Base-by-base conservation (phyloP, 2,888 invertebrate genomes). In the Chironomus tentans region DNA sequence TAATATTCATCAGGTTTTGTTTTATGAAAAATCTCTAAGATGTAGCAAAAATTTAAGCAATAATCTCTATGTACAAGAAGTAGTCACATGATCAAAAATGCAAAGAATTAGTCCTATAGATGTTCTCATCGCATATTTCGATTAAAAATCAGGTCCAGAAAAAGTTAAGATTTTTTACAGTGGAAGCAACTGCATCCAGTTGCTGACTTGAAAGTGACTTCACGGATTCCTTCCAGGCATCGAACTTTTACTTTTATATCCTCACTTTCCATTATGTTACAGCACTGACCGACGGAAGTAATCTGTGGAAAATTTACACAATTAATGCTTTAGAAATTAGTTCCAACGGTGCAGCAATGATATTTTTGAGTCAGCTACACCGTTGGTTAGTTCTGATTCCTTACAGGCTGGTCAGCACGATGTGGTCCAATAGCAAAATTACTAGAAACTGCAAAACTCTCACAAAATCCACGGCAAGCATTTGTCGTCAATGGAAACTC, bases 181-280 rank as follows among this genome's bases (percentile, higher is more conserved):
- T 93, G 93, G 81, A 92, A 94, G 83, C 95, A 95, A 48, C 91
- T 88, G 83, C 94, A 95, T 56, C 89, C 88, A 76, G 90, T 87
- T 3, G 95, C 94, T 13, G 94, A 94, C 83, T 93, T 93, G 82
- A 94, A 94, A 76, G 90, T 89, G 77, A 94, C 85, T 79, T 90
- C 91, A 79, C 91, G 87, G 79, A 90, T 87, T 28, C 65, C 65
- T 75, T 92, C 92, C 77, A 93, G 84, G 82, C 94, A 95, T 78
- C 91, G 85, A 3, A 94, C 93, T 79, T 89, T 87, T 7, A 91
- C 92, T 78, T 90, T 87, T 82, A 93, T 92, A 81, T 92, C 91
- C 84, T 93, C 93, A 0, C 94, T 91, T 80, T 94, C 93, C 90
- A 93, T 92, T 80, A 95, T 95, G 82, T 93, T 93, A 84, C 95